Percentiles rank a stretch among this genome's conserved stretches.
Conservation (phyloP, 2,888 invertebrate genomes). For the Thyatira batis region DNA sequence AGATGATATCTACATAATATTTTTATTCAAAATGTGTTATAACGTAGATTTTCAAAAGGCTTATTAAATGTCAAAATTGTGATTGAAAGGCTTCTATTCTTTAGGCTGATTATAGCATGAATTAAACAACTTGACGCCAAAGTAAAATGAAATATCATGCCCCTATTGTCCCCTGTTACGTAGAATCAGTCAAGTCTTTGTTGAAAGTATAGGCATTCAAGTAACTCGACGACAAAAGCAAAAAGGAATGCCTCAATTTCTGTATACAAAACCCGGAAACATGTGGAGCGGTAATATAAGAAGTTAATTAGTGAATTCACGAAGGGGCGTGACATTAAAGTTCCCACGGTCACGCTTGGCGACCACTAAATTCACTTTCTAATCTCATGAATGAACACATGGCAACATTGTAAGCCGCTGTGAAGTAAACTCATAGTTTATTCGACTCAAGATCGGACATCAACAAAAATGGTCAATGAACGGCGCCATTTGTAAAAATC, state of each 20-base stretch:
- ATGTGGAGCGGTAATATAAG: constrained; percentile 12
- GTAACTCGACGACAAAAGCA: background rate
- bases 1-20: too few relatives aligned
- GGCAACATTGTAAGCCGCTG: background rate
- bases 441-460: background rate
- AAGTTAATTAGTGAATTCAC: constrained; percentile 24
- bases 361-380: constrained; percentile 40
- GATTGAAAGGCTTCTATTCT: background rate
- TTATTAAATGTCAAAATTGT: too few relatives aligned
- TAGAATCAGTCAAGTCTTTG: background rate
- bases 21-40: too few relatives aligned
- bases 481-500: constrained; percentile 6
- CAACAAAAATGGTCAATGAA: constrained; percentile 1
- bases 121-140: background rate
- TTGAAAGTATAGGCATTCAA: background rate
- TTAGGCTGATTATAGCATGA: background rate
- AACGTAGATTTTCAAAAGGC: background rate
- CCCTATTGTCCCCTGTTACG: background rate
- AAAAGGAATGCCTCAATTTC: background rate
- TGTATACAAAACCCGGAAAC: constrained; percentile 17
- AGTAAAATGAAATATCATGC: background rate
- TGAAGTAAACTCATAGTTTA: constrained; percentile 5
- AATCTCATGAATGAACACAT: constrained; percentile 19
- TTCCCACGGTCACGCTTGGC: constrained; percentile 32
- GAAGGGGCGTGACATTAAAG: constrained; percentile 25